Evolutionary conservation across 2,888 invertebrate genomes (phyloP).

Genomic region (Amaurobius ferox): DNA sequence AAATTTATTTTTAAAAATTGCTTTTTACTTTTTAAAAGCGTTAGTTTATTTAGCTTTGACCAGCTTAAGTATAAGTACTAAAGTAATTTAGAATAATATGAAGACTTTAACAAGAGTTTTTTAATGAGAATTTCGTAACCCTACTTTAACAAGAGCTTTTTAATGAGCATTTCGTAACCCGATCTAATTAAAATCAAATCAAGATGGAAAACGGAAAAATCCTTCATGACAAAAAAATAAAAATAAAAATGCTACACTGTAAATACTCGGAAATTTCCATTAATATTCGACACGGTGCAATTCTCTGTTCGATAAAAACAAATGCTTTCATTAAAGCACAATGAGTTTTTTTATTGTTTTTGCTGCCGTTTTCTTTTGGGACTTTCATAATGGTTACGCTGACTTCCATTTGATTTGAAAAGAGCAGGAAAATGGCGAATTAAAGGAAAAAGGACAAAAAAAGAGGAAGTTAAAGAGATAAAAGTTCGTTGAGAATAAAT

Average conservation of each 20-base stretch:
- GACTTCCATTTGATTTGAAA: not conserved
- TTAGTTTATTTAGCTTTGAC: too few species aligned
- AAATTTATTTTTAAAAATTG: too few species aligned
- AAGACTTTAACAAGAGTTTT: too few species aligned
- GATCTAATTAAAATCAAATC: constrained; percentile 1
- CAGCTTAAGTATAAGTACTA: too few species aligned
- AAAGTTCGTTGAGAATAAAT: not conserved
- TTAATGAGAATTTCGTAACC: too few species aligned
- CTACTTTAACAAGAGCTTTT: not conserved
- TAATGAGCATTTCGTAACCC: not conserved
- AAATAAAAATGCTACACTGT: not conserved
- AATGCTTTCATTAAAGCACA: not conserved
- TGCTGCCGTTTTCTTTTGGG: not conserved
- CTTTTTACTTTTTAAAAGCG: too few species aligned
- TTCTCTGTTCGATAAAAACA: not conserved
- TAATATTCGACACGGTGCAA: constrained; percentile 1
- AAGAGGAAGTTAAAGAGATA: not conserved
- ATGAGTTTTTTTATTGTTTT: not conserved
- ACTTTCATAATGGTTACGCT: not conserved
- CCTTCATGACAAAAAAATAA: not conserved
- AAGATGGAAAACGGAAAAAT: not conserved
- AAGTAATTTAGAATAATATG: too few species aligned
- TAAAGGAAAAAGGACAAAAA: not conserved
- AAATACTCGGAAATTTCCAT: not conserved
- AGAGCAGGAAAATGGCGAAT: not conserved